phyloP scores from a whole-genome alignment of 2,797 vertebrate species.

The Microctenopoma steveboyesi region DNA sequence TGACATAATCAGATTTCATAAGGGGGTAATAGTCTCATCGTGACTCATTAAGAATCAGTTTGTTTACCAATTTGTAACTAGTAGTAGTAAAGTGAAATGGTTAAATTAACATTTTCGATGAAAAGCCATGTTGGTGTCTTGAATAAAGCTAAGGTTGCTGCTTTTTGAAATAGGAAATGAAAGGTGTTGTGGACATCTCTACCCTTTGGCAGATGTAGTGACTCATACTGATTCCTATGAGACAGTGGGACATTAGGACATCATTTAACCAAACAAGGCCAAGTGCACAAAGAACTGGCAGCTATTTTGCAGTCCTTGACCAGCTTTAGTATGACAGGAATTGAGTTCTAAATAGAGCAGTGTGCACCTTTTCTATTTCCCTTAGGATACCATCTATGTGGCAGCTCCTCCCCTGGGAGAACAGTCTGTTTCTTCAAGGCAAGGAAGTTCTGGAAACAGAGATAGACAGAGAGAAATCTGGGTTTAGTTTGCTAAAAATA shows the following conservation, averaged over 20 bases:
- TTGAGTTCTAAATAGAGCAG: constrained; percentile 58
- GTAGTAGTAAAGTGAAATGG: constrained; percentile 2
- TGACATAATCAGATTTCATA: constrained; percentile 27
- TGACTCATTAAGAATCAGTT: constrained; percentile 24
- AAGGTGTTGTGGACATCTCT: not conserved
- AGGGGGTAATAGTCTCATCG: constrained; percentile 11
- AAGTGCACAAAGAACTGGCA: not conserved
- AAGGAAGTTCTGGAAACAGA: constrained; percentile 30
- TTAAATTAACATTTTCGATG: constrained; percentile 6
- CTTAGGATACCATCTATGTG: constrained; percentile 41
- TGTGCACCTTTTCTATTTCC: constrained; percentile 42
- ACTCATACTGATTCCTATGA: not conserved
- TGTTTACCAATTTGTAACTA: constrained; percentile 8
- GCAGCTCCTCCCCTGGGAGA: constrained; percentile 65
- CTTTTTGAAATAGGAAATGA: constrained; percentile 2
- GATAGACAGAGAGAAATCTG: constrained; percentile 28
- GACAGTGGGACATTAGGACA: constrained; percentile 1
- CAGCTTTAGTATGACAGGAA: constrained; percentile 39
- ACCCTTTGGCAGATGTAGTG: constrained; percentile 1
- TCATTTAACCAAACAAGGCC: not conserved
- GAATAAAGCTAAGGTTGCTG: not conserved
- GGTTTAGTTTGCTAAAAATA: constrained; percentile 43
- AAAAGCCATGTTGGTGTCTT: not conserved
- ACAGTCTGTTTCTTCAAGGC: constrained; percentile 27
- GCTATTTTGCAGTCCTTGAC: constrained; percentile 33